These are phyloP conservation scores for Gavialis gangeticus DNA, from an alignment of 2,113 vertebrate genomes.

Conservation along the genomic window DNA sequence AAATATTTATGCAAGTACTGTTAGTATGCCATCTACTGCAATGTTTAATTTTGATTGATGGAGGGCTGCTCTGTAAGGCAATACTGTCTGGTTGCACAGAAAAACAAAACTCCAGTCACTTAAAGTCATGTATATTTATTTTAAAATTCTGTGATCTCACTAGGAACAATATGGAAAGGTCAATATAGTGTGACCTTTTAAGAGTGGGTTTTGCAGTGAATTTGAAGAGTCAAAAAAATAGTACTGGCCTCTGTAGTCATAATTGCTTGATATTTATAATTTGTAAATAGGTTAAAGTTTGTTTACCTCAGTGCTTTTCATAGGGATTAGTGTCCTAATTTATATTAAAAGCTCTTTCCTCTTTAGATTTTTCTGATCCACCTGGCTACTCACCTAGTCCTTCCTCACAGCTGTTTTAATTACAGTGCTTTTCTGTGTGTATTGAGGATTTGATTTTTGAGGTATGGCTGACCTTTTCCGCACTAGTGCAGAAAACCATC, in stretches of 20 bases:
- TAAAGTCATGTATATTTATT: neutral
- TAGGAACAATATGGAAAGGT: neutral
- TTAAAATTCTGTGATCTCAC: neutral
- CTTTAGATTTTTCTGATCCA: conserved; percentile 40
- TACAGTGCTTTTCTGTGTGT: conserved; percentile 39
- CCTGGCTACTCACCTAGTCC: conserved; percentile 6
- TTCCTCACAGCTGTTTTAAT: conserved; percentile 19
- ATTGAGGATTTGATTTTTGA: conserved; percentile 61
- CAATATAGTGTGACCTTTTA: neutral
- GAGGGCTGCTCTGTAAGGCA: neutral
- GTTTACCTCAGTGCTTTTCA: conserved; percentile 2
- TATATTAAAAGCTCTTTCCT: neutral
- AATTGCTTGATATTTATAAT: neutral
- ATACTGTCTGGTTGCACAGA: neutral
- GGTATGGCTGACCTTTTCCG: conserved; percentile 51
- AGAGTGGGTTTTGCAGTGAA: neutral
- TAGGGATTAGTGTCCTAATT: neutral
- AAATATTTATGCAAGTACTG: neutral
- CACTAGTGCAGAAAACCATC: conserved; percentile 44
- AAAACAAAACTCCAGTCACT: neutral
- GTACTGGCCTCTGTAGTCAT: neutral
- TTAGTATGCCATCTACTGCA: neutral
- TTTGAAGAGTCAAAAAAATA: neutral
- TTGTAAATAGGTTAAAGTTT: conserved; percentile 24
- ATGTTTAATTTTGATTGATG: conserved; percentile 35